A percentile compares a stretch with the other conserved stretches of the same genome.
These are phyloP conservation scores for Camponotus vicinus DNA, from an alignment of 1,140 invertebrate species.

Conservation along the genomic window DNA sequence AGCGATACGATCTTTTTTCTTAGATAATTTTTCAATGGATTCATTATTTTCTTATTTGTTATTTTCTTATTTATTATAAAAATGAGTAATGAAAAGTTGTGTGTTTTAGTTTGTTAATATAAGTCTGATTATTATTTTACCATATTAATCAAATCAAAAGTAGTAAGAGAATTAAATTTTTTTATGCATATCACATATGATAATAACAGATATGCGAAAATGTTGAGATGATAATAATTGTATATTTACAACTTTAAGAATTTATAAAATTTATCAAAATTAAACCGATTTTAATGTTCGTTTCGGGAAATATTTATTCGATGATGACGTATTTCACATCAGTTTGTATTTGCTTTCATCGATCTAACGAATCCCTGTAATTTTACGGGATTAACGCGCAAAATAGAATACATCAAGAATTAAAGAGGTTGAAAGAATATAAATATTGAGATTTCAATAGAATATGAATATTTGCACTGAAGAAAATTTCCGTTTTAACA, in stretches of 20 bases:
- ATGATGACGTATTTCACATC: not conserved
- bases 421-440: not conserved
- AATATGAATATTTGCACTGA: conserved; percentile 8
- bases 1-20: not conserved
- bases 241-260: not conserved
- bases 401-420: conserved; percentile 5
- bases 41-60: not conserved
- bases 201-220: not conserved
- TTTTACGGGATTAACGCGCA: not conserved
- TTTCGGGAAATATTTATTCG: not conserved
- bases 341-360: not conserved
- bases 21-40: not conserved
- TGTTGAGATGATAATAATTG: not conserved
- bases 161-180: conserved; percentile 7
- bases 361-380: not conserved
- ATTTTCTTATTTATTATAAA: not conserved
- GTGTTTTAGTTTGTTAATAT: not conserved
- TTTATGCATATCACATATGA: not conserved
- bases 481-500: conserved; percentile 8
- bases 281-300: not conserved
- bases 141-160: not conserved
- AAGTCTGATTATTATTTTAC: too few relatives aligned
- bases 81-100: not conserved
- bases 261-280: not conserved
- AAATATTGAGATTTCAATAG: not conserved